Conservation (phyloP, 2,113 vertebrate species). For the Procavia capensis region DNA sequence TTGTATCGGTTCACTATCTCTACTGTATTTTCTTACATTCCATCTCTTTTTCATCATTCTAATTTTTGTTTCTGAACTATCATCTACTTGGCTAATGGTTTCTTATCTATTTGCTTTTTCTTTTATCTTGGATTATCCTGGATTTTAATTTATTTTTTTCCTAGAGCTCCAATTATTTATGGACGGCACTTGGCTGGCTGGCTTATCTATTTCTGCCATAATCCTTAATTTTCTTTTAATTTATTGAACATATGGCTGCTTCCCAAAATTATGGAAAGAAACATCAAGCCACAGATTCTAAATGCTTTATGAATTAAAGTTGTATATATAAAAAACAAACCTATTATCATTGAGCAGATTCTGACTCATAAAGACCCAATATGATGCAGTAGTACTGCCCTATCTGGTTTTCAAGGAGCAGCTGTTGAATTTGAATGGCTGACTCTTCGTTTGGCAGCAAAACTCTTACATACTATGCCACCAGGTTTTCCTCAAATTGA, state of each 20-base stretch:
- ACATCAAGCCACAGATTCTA: not conserved
- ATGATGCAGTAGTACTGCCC: no score
- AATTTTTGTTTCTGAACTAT: not conserved
- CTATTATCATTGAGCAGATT: no score
- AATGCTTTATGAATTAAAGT: not conserved
- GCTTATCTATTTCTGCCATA: not conserved
- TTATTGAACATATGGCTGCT: not conserved
- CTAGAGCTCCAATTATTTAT: not conserved
- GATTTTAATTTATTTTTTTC: not conserved
- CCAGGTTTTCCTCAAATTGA: no score
- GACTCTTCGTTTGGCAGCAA: no score
- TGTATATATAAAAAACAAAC: not conserved
- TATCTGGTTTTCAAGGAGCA: no score
- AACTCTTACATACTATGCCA: no score
- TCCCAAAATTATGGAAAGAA: not conserved
- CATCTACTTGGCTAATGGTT: not conserved
- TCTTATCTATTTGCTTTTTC: not conserved
- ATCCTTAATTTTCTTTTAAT: not conserved
- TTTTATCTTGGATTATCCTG: not conserved
- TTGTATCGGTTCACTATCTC: not conserved
- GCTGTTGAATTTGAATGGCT: no score
- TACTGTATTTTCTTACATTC: not conserved
- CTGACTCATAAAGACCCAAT: no score
- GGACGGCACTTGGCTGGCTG: no score
- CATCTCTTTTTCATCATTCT: not conserved